A percentile compares a stretch with the other conserved stretches of the same genome.
Evolutionary conservation across 1,140 invertebrate genomes (phyloP).

Genomic region (Cydia amplana): DNA sequence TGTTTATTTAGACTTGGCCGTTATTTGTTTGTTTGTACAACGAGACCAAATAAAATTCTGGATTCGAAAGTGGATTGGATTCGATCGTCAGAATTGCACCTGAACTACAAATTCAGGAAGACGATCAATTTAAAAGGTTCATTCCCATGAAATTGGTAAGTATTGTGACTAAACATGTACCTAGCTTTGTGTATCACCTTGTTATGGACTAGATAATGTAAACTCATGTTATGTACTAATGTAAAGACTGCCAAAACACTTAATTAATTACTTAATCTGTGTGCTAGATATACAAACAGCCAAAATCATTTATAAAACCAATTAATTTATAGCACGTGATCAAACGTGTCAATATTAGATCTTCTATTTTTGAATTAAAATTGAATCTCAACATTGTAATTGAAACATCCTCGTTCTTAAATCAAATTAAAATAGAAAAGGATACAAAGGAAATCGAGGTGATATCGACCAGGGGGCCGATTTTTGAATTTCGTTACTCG

Average conservation of each 20-base stretch:
- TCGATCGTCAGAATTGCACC: not conserved
- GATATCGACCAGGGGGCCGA: not conserved
- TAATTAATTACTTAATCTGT: no score
- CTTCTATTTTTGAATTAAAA: not conserved
- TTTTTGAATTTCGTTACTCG: no score
- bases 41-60: conserved; percentile 21
- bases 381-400: conserved; percentile 7
- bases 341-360: not conserved
- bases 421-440: not conserved
- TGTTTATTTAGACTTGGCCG: conserved; percentile 19
- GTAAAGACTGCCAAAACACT: no score
- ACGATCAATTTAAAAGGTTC: not conserved
- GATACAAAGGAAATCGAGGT: not conserved
- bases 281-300: no score
- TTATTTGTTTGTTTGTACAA: conserved; percentile 30
- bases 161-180: no score
- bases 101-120: not conserved
- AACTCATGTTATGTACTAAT: no score
- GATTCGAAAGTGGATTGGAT: conserved; percentile 25
- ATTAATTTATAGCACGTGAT: no score
- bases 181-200: no score
- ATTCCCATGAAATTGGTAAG: not conserved
- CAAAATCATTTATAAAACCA: no score
- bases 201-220: no score
- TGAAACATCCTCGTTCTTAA: not conserved